Evolutionary conservation across 2,797 vertebrate species (phyloP), one percentile per base, ranked within the genome.

Genomic region (Pseudocheirus occidentalis): DNA sequence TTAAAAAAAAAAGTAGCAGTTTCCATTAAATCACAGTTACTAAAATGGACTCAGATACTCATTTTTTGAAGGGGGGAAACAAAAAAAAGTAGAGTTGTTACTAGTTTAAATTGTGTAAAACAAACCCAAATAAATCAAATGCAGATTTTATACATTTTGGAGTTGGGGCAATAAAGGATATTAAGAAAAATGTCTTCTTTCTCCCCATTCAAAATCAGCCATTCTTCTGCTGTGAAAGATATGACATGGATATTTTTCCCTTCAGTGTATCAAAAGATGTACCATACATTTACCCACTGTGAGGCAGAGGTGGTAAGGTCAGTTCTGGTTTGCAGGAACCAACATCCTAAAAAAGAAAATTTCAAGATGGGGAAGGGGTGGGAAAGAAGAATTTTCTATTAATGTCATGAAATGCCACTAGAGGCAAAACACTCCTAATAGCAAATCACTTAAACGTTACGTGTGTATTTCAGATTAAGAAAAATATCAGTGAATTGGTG

Each of bases 131-230:
- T 96, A 92, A 93, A 97, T 92, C 55, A 96, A 96, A 95, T 92
- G 46, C 89, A 97, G 95, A 91, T 96, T 57, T 92, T 92, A 90
- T 73, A 92, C 97, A 94, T 96, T 98, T 98, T 93, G 94, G 96
- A 98, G 96, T 94, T 97, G 93, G 98, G 98, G 98, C 97, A 96
- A 98, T 87, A 97, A 98, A 97, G 96, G 97, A 98, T 98, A 98
- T 95, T 98, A 98, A 98, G 96, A 98, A 98, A 98, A 98, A 98
- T 97, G 97, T 98, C 98, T 98, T 97, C 94, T 98, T 97, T 98
- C 98, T 98, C 97, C 98, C 98, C 97, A 92, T 94, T 96, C 89
- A 95, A 97, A 97, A 97, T 95, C 96, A 98, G 97, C 96, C 97
- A 97, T 95, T 98, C 98, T 98, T 97, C 96, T 97, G 96, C 95